A percentile compares a stretch with the other conserved stretches of the same genome.
Conservation (phyloP, 2,888 invertebrate species). For the Spicauda simplicius region DNA sequence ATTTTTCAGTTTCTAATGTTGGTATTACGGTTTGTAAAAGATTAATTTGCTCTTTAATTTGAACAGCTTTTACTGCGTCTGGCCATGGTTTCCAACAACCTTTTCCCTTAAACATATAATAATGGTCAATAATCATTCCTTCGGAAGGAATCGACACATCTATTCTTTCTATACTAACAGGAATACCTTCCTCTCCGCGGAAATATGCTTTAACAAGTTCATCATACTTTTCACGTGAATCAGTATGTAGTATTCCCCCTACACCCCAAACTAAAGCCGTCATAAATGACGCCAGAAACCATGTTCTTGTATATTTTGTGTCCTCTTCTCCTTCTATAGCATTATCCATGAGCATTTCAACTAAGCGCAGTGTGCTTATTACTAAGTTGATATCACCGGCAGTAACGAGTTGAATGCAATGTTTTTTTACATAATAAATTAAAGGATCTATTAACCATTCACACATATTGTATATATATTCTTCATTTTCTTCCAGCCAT, state of each 20-base stretch:
- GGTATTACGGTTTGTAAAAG: conserved; percentile 91
- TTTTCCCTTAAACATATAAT: conserved; percentile 91
- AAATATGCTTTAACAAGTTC: conserved; percentile 84
- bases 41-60: conserved; percentile 85
- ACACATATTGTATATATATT: conserved; percentile 86
- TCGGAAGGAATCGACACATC: conserved; percentile 91
- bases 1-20: conserved; percentile 93
- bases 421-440: conserved; percentile 88
- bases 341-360: conserved; percentile 91
- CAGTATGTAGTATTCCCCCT: conserved; percentile 90
- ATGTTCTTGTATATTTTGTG: conserved; percentile 87
- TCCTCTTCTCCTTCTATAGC: conserved; percentile 89
- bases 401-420: conserved; percentile 86
- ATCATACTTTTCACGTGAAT: conserved; percentile 89
- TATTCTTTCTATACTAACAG: conserved; percentile 85
- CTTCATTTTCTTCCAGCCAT: conserved; percentile 87
- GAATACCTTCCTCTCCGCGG: conserved; percentile 72
- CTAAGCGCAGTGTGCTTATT: conserved; percentile 88
- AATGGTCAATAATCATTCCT: conserved; percentile 92
- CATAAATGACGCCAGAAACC: conserved; percentile 91
- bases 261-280: conserved; percentile 93
- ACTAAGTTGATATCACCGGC: conserved; percentile 90
- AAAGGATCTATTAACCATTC: conserved; percentile 92
- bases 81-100: conserved; percentile 95
- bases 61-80: conserved; percentile 87